Percentiles rank a stretch among this genome's conserved stretches.
These are phyloP conservation scores for Papilio polyxenes DNA, from an alignment of 1,140 invertebrate species.

Conservation along the genomic window DNA sequence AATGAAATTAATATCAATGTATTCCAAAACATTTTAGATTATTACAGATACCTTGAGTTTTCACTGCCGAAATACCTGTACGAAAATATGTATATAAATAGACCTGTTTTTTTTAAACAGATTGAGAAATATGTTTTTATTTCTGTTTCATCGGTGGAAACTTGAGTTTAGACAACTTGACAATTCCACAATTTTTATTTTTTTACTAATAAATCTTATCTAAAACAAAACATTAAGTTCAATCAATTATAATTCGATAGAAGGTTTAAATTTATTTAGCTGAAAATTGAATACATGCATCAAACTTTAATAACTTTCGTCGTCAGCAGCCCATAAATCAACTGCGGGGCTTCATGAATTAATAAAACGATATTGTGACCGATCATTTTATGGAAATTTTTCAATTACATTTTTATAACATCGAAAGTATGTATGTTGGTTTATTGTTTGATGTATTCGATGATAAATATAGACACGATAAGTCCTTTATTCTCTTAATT, in stretches of 20 bases:
- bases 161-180: too few relatives aligned
- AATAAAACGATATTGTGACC: slow-evolving; percentile 39
- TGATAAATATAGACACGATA: not conserved
- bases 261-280: slow-evolving; percentile 20
- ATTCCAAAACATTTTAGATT: not conserved
- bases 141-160: too few relatives aligned
- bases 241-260: slow-evolving; percentile 8
- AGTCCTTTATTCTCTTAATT: not conserved
- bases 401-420: slow-evolving; percentile 36
- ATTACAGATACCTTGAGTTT: not conserved
- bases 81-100: too few relatives aligned
- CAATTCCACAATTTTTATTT: too few relatives aligned
- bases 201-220: not conserved
- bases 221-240: not conserved
- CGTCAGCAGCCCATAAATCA: slow-evolving; percentile 29
- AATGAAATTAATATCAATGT: not conserved
- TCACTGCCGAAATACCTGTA: too few relatives aligned
- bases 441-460: not conserved
- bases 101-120: too few relatives aligned
- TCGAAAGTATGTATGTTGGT: not conserved
- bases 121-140: too few relatives aligned
- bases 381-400: slow-evolving; percentile 39
- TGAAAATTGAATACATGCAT: slow-evolving; percentile 33
- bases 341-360: slow-evolving; percentile 26
- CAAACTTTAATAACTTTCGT: slow-evolving; percentile 30